phyloP scores from a whole-genome alignment of 1,140 invertebrate species.

The Zaprionus kolodkinae region DNA sequence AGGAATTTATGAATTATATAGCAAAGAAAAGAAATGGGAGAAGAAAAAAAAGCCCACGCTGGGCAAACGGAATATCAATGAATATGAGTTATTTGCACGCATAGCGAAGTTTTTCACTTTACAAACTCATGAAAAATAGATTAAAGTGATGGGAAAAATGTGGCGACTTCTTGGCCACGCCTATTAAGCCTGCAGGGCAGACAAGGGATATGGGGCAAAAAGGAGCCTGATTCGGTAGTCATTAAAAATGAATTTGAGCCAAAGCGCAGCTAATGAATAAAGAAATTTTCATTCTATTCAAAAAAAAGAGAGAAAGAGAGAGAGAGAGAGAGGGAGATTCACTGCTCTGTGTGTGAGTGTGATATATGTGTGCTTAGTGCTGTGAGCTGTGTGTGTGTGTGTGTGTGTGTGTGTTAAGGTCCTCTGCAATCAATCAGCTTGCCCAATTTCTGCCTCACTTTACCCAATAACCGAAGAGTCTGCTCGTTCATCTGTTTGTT shows the following conservation, averaged over 20 bases:
- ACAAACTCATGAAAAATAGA: slow-evolving; percentile 81
- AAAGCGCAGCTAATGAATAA: slow-evolving; percentile 80
- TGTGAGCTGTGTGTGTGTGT: neutral
- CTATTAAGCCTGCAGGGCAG: neutral
- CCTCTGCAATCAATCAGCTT: slow-evolving; percentile 54
- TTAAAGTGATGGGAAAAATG: slow-evolving; percentile 62
- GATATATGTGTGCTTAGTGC: slow-evolving; percentile 9
- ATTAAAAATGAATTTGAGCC: slow-evolving; percentile 81
- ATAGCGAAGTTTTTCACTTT: slow-evolving; percentile 73
- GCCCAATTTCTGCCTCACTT: slow-evolving; percentile 38
- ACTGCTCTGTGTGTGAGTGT: neutral
- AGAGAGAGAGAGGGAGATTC: neutral
- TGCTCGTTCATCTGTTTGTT: slow-evolving; percentile 20
- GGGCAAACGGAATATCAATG: slow-evolving; percentile 70
- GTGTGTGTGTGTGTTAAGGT: slow-evolving; percentile 1
- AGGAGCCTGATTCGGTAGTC: slow-evolving; percentile 39
- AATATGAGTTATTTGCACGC: slow-evolving; percentile 80
- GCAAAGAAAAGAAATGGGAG: slow-evolving; percentile 9
- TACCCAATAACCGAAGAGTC: slow-evolving; percentile 30
- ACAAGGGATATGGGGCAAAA: too few species aligned
- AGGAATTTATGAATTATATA: slow-evolving; percentile 74
- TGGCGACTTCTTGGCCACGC: slow-evolving; percentile 12
- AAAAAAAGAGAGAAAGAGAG: neutral
- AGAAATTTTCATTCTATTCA: slow-evolving; percentile 56
- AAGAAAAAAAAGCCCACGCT: neutral